Evolutionary conservation across 2,113 vertebrate genomes (phyloP).

Genomic region (Stomatorhinus ivindoensis): DNA sequence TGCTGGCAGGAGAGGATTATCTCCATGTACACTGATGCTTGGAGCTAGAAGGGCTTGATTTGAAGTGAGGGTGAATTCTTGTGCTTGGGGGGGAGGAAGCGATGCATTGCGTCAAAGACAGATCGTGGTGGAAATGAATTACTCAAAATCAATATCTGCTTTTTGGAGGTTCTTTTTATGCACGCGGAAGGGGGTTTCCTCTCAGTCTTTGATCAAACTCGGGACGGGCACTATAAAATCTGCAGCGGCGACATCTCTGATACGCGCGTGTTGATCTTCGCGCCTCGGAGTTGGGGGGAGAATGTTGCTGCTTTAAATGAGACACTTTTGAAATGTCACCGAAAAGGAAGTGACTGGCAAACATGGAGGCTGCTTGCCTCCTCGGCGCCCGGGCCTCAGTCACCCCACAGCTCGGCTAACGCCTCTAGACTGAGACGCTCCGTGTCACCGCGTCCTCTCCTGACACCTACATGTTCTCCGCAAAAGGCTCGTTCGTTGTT

Average conservation of each 20-base stretch:
- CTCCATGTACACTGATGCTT: not conserved
- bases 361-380: not conserved
- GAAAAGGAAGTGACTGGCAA: not conserved
- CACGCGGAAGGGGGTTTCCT: not conserved
- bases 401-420: not conserved
- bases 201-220: not conserved
- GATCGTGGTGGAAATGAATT: conserved; percentile 7
- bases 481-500: not conserved
- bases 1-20: not conserved
- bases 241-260: not conserved
- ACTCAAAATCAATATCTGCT: not conserved
- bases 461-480: not conserved
- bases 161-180: not conserved
- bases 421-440: not conserved
- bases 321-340: not conserved
- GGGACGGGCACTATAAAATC: not conserved
- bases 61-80: not conserved
- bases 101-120: not conserved
- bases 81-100: not conserved
- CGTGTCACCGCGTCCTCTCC: not conserved
- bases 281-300: too few relatives aligned
- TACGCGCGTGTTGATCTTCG: not conserved
- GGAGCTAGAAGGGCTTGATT: not conserved
- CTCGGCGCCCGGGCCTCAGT: not conserved
- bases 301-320: not conserved